Percentiles rank a stretch among this genome's conserved stretches.
Conservation (phyloP, 2,797 vertebrate species). For the Sebastes taczanowskii region DNA sequence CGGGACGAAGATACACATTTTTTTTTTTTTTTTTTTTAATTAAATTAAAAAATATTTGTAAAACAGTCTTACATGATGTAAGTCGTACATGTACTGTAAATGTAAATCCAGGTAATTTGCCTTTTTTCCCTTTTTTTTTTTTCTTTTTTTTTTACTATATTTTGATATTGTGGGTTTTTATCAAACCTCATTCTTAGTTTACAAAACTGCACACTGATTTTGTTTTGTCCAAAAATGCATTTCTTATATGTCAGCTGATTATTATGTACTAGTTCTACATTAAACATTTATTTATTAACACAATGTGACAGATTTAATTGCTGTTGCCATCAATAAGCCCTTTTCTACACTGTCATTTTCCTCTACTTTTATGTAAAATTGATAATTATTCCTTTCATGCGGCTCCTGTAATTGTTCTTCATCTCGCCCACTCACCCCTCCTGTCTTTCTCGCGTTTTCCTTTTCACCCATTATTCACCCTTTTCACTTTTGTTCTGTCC, state of each 20-base stretch:
- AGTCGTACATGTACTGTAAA: background rate
- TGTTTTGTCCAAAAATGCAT: conserved; percentile 7
- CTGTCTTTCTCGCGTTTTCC: background rate
- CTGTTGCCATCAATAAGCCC: background rate
- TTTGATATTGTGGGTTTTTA: background rate
- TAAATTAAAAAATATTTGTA: background rate
- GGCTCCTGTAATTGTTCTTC: background rate
- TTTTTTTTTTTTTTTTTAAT: background rate
- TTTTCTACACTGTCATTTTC: background rate
- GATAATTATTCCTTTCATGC: background rate
- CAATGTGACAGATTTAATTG: background rate
- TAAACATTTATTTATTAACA: conserved; percentile 57
- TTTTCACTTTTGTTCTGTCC: conserved; percentile 3
- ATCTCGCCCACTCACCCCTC: background rate
- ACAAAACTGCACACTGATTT: background rate
- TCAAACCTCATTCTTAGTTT: background rate
- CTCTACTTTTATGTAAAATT: background rate
- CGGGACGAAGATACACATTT: background rate
- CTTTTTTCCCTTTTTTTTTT: background rate
- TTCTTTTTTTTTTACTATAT: too few relatives aligned
- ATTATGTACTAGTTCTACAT: conserved; percentile 31
- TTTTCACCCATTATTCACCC: background rate
- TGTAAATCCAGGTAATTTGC: background rate
- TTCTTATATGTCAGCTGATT: background rate
- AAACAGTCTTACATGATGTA: background rate